Base-by-base conservation (phyloP, 2,113 vertebrate species). In the Malurus melanocephalus region DNA sequence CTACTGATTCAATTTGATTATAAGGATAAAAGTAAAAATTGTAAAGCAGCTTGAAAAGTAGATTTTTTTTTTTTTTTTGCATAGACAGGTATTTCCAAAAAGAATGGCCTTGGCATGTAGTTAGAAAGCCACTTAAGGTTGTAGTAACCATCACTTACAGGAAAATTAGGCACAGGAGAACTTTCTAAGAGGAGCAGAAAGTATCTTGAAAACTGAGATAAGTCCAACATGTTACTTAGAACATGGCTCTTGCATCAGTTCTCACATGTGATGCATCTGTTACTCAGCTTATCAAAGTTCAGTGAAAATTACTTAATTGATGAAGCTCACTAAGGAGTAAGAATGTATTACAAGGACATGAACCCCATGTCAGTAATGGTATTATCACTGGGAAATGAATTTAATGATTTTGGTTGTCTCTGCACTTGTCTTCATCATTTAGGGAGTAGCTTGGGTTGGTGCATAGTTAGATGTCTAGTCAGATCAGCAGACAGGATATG, bases 261-360 rank as follows among this genome's bases (percentile, higher is more conserved):
- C 21, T 64, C 6, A 49, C 7, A 11, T 0, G 0, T 56, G 18
- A 53, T 77, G 14, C 23, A 17, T 13, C 32, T 74, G 35, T n/a
- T 86, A 45, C 0, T 65, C 28, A 53, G 28, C 80, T 85, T 19
- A 40, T 57, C 17, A 42, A 66, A 79, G 38, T 75, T 33, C 7
- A 10, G 1, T 71, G 24, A 38, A 69, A 53, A 32, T 66, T 0
- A 6, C 20, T 48, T 28, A 8, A 24, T 62, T 66, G 30, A 10
- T 87, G 32, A 21, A 66, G 32, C 24, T 71, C 28, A 62, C 16
- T 60, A 35, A 52, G n/a, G 40, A 51, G 13, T 62, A 46, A 64
- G 16, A 82, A 30, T 72, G 13, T 64, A 7, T 83, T 53, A 60
- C 12, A 74, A 77, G 84, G 27, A 32, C 1, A 1, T 57, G 45